Conservation (phyloP, 2,797 vertebrate species). For the Serranus cabrilla region DNA sequence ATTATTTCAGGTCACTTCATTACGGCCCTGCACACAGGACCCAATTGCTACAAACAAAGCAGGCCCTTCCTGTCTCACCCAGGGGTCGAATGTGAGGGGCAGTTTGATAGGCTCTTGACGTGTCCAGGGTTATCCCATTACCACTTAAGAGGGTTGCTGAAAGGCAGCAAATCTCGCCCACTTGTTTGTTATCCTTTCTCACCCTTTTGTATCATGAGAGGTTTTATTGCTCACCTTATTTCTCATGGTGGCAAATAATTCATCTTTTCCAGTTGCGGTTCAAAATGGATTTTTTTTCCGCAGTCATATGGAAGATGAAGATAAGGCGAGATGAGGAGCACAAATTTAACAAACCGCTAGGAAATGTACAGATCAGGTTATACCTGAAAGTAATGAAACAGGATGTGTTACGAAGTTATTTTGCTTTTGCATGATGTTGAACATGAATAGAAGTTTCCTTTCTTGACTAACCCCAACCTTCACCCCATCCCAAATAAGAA, state of each 20-base stretch:
- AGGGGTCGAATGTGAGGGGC: slow-evolving; percentile 98
- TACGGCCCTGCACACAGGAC: slow-evolving; percentile 93
- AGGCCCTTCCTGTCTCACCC: slow-evolving; percentile 96
- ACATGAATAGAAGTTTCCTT: neutral
- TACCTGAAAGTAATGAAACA: neutral
- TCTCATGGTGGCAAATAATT: slow-evolving; percentile 91
- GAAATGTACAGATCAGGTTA: neutral
- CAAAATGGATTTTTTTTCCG: slow-evolving; percentile 80
- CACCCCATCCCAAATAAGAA: neutral
- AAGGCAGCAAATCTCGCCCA: slow-evolving; percentile 97
- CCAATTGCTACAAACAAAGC: slow-evolving; percentile 98
- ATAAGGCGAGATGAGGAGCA: slow-evolving; percentile 35
- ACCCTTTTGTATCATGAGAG: slow-evolving; percentile 86
- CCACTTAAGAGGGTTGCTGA: slow-evolving; percentile 98
- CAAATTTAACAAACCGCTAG: neutral
- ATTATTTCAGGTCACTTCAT: slow-evolving; percentile 99
- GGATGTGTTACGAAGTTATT: slow-evolving; percentile 3
- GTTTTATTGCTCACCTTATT: slow-evolving; percentile 92
- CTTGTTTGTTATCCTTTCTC: slow-evolving; percentile 93
- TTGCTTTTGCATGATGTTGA: neutral
- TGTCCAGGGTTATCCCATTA: slow-evolving; percentile 99
- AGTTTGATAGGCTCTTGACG: slow-evolving; percentile 98
- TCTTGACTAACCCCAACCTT: neutral
- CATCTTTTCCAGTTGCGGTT: slow-evolving; percentile 90
- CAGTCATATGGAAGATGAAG: slow-evolving; percentile 35